Base-by-base conservation (phyloP, 2,113 vertebrate species). In the Terrapene triunguis region DNA sequence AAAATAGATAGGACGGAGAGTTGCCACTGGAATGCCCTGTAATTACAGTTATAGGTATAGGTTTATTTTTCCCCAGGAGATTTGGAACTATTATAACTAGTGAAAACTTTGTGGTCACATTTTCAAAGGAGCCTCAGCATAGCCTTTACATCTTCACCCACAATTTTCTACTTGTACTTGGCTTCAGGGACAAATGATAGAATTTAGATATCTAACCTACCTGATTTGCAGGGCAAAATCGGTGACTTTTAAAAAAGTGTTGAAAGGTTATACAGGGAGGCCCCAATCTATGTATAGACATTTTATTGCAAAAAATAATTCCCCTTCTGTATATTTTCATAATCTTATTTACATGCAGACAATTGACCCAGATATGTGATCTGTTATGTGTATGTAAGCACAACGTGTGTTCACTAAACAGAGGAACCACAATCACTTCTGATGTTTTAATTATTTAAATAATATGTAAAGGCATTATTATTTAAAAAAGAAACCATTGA, bases 321-420 rank as follows among this genome's bases (percentile, higher is more conserved):
- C 16, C 32, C 32, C 32, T 65, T 65, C 84, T 72, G 74, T 51
- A n/a, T 87, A 97, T 97, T 97, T 97, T 97, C 96, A 97, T 97
- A 97, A 97, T 96, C 96, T 94, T 96, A 94, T 96, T 97, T 97
- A 95, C 91, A 97, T 96, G 92, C 92, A 83, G 92, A 83, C 94
- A 94, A 97, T 97, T 97, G 96, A 97, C 96, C 96, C 85, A 97
- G 96, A 97, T 97, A 96, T 95, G 96, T 97, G 93, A 92, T 96
- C 94, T 88, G 94, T 96, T 96, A 91, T 95, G 13, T 93, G 54
- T 92, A 89, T 92, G 97, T 96, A 97, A 96, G 94, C 92, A 94
- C 93, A 94, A 92, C 42, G 91, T 92, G 81, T 96, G 91, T 95
- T 97, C 96, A 93, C 95, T 95, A 93, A 83, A 93, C 91, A 96